phyloP scores from a whole-genome alignment of 2,797 vertebrate genomes.

The Cryptoblepharus egeriae region DNA sequence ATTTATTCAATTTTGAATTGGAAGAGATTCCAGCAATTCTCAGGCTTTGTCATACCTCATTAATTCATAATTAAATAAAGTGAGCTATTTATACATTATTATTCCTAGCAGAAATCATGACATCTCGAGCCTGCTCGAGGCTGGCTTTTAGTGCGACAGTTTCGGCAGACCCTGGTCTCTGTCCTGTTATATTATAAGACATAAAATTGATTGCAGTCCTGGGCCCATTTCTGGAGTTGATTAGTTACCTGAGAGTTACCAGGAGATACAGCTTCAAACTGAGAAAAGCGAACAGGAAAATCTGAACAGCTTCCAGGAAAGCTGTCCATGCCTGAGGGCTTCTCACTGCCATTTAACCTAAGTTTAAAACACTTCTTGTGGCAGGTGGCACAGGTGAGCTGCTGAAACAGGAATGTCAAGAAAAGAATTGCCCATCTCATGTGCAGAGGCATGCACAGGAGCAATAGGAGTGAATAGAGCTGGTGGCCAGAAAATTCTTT shows the following conservation, averaged over 20 bases:
- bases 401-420: background rate
- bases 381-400: background rate
- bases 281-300: too few species aligned
- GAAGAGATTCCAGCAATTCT: slow-evolving; percentile 18
- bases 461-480: background rate
- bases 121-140: background rate
- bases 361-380: background rate
- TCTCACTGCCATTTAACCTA: background rate
- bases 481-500: background rate
- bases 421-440: background rate
- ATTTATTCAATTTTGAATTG: slow-evolving; percentile 33
- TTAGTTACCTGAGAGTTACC: background rate
- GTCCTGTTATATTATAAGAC: background rate
- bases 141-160: background rate
- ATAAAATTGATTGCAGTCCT: slow-evolving; percentile 5
- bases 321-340: background rate
- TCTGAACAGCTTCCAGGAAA: background rate
- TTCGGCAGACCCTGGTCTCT: background rate
- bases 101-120: slow-evolving; percentile 33
- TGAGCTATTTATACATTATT: slow-evolving; percentile 35
- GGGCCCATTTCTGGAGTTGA: background rate
- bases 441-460: background rate
- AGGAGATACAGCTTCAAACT: background rate
- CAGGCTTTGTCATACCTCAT: slow-evolving; percentile 25
- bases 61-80: slow-evolving; percentile 43